Base-by-base conservation (phyloP, 2,888 invertebrate species). In the Neoaliturus tenellus region DNA sequence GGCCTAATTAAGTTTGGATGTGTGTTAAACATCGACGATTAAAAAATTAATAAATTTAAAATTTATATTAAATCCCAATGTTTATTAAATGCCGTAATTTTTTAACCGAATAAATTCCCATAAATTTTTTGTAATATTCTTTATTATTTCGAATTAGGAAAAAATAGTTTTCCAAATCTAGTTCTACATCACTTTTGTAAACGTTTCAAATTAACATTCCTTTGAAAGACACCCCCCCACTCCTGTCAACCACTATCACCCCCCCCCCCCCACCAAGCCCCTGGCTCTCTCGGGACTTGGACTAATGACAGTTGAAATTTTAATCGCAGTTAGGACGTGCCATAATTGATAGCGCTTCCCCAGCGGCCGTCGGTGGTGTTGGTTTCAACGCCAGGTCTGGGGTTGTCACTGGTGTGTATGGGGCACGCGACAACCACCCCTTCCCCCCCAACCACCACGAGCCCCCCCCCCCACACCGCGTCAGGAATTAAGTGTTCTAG, bases 251-350 rank as follows among this genome's bases (percentile, higher is more conserved):
- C 33, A 33, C 20, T 62, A n/a, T n/a, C n/a, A n/a, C n/a, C n/a
- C n/a, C n/a, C n/a, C n/a, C n/a, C 5, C 82, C 25, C 48, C 23
- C 8, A 71, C 44, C 10, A n/a, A n/a, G 6, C 82, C 25, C 48
- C 23, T 4, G 48, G 28, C 10, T 82, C 84, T 58, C 84, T 48
- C 12, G 78, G 62, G 84, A 75, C 28, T 51, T 71, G 41, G 62
- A 82, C 84, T 84, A 84, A 84, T 84, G 84, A 48, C 62, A 78
- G 78, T 75, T 84, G 84, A 84, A 84, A 84, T 84, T 84, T 84
- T 84, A 84, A 84, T 84, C 84, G 82, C 58, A 78, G 67, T 82
- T 80, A 48, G 81, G 82, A 82, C 51, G 78, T 82, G 84, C 78
- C 84, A 82, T 84, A 84, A 84, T 84, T 84, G 84, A 84, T 84